Evolutionary conservation across 1,140 invertebrate genomes (phyloP).

Genomic region (Argopecten irradians): DNA sequence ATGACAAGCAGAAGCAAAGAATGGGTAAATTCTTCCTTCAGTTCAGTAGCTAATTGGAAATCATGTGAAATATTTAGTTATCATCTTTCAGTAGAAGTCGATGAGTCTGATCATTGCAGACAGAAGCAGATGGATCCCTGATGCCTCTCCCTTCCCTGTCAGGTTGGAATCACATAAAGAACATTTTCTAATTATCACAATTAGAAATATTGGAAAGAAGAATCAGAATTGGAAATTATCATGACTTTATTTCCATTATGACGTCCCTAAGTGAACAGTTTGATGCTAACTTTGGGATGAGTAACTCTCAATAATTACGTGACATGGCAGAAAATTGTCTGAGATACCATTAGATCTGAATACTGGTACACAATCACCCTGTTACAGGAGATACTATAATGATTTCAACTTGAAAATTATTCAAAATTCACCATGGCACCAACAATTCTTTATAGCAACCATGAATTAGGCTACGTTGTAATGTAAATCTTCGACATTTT

Average conservation of each 20-base stretch:
- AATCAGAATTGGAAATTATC: neutral
- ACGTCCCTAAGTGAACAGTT: neutral
- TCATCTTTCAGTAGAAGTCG: no score
- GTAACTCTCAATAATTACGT: conserved; percentile 15
- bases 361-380: neutral
- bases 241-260: conserved; percentile 6
- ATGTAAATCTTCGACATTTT: neutral
- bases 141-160: neutral
- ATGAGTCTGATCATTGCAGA: no score
- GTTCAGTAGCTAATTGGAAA: no score
- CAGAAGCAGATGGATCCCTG: neutral
- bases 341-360: conserved; percentile 4
- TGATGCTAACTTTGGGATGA: neutral
- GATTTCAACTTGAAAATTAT: conserved; percentile 13
- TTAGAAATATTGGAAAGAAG: neutral
- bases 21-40: no score
- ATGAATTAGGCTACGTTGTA: neutral
- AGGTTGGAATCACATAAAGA: neutral
- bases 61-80: no score
- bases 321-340: conserved; percentile 8
- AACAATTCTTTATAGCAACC: neutral
- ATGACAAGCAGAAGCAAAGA: no score
- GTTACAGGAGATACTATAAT: neutral
- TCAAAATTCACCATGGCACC: neutral
- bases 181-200: neutral